Percentiles rank a stretch among this genome's conserved stretches.
Conservation (phyloP, 2,113 vertebrate species). For the Syrrhaptes paradoxus region DNA sequence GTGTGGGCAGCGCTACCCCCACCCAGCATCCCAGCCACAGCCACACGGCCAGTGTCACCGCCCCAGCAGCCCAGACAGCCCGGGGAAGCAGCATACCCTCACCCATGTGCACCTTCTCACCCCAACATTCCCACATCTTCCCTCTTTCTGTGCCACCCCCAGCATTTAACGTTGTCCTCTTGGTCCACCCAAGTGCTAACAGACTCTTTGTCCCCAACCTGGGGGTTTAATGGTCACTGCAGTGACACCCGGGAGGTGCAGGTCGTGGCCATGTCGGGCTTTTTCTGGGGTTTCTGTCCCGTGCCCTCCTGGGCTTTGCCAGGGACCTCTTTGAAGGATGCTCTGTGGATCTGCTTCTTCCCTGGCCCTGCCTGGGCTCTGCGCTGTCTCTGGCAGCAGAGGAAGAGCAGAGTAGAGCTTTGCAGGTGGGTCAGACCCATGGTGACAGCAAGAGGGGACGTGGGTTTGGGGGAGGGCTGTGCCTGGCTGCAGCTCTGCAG, state of each 20-base stretch:
- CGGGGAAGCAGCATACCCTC: neutral
- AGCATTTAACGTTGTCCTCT: neutral
- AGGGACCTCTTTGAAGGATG: neutral
- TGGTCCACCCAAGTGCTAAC: neutral
- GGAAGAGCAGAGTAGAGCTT: neutral
- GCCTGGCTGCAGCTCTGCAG: neutral
- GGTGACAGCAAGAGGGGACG: neutral
- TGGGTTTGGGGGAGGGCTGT: fast-evolving
- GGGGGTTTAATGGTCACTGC: neutral
- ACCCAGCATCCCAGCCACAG: neutral
- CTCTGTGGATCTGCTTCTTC: neutral
- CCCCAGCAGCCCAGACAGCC: neutral
- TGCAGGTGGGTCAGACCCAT: neutral
- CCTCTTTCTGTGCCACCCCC: neutral
- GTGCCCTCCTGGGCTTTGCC: fast-evolving
- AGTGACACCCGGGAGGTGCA: neutral
- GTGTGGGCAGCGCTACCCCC: neutral
- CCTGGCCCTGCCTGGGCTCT: neutral
- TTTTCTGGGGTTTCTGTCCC: neutral
- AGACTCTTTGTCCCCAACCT: neutral
- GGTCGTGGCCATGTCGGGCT: neutral
- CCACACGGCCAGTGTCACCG: no score
- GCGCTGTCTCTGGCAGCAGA: neutral
- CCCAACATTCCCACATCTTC: neutral
- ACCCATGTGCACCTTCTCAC: neutral